Conservation (phyloP, 2,888 invertebrate species). For the Diaprepes abbreviatus region DNA sequence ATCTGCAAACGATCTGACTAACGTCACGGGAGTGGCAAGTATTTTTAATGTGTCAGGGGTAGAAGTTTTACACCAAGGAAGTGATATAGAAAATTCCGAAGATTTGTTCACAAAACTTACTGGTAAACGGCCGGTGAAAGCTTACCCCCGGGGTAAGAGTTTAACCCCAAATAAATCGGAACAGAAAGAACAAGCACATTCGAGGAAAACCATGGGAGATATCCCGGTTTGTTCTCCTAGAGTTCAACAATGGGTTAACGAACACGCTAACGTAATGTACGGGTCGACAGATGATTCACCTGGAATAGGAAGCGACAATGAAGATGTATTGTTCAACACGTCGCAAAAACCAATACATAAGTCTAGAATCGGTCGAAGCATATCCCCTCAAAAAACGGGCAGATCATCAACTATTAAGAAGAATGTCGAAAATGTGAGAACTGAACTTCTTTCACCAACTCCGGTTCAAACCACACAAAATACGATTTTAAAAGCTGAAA, state of each 20-base stretch:
- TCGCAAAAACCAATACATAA: background rate
- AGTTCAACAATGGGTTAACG: conserved; percentile 53
- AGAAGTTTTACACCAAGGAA: conserved; percentile 42
- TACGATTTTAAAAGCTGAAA: background rate
- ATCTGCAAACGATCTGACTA: conserved; percentile 50
- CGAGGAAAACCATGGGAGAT: conserved; percentile 50
- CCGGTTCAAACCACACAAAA: background rate
- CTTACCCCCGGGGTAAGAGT: conserved; percentile 50
- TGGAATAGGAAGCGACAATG: background rate
- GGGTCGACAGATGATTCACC: background rate
- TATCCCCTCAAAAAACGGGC: conserved; percentile 11
- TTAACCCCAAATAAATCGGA: conserved; percentile 40
- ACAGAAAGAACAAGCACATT: conserved; percentile 18
- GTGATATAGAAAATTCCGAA: conserved; percentile 53
- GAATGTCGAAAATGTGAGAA: background rate
- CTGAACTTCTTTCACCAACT: background rate
- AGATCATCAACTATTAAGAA: background rate
- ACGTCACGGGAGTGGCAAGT: conserved; percentile 55
- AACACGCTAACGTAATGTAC: conserved; percentile 42
- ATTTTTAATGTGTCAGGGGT: conserved; percentile 52
- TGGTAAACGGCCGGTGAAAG: conserved; percentile 46
- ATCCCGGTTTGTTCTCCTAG: conserved; percentile 49
- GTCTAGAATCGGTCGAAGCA: background rate
- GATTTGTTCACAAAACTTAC: conserved; percentile 52
- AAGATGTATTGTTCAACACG: background rate